phyloP scores from a whole-genome alignment of 2,888 invertebrate genomes.

The Macrosiphum euphorbiae region DNA sequence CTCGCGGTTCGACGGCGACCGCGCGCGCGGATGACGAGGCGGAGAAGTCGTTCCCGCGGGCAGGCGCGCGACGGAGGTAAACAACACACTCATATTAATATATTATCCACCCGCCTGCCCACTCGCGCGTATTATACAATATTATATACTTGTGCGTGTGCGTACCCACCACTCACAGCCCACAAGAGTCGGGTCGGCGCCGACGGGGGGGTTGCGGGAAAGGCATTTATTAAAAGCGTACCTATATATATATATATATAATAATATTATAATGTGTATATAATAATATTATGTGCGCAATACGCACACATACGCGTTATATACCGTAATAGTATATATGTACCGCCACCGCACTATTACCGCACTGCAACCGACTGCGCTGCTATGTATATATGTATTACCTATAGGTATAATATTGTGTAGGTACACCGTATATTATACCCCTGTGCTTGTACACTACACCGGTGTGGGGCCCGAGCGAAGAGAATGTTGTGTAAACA shows the following conservation, averaged over 20 bases:
- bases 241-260: background rate
- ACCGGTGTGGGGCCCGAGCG: background rate
- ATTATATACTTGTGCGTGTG: background rate
- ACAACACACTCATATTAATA: constrained; percentile 42
- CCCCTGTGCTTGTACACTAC: background rate
- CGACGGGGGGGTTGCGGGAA: background rate
- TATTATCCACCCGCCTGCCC: background rate
- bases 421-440: background rate
- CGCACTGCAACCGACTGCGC: background rate
- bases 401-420: background rate
- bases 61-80: constrained; percentile 34
- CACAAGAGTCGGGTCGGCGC: background rate
- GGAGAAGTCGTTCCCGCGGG: constrained; percentile 43
- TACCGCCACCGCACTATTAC: background rate
- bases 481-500: constrained; percentile 43
- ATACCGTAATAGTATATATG: background rate
- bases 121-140: background rate
- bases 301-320: background rate
- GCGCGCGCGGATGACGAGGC: background rate
- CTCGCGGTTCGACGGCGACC: background rate
- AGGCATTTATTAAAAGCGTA: constrained; percentile 56
- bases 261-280: too few relatives aligned
- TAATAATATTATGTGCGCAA: too few relatives aligned
- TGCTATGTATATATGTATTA: background rate
- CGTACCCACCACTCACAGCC: background rate